These are phyloP conservation scores for Limnodromus scolopaceus DNA, from an alignment of 2,797 vertebrate species.

Conservation along the genomic window DNA sequence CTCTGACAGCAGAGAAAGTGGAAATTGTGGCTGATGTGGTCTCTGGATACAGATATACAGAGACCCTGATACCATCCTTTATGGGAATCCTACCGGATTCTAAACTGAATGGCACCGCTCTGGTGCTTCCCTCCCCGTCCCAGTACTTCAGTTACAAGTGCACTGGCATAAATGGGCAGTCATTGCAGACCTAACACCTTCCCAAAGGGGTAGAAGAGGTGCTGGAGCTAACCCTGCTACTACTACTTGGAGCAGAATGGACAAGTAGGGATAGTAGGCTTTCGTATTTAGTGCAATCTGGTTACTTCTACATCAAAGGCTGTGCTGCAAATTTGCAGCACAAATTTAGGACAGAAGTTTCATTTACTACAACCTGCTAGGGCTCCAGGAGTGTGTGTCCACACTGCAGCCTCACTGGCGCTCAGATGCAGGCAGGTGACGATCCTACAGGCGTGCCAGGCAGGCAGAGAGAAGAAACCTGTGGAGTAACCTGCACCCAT, in stretches of 20 bases:
- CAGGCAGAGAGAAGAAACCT: neutral
- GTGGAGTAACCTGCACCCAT: neutral
- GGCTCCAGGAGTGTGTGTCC: neutral
- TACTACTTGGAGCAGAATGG: neutral
- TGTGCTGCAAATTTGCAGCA: neutral
- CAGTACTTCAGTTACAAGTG: neutral
- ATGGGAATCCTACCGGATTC: neutral
- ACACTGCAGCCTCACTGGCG: neutral
- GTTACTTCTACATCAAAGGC: neutral
- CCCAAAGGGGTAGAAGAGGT: neutral
- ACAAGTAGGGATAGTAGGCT: neutral
- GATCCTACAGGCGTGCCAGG: neutral
- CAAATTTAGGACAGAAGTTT: neutral
- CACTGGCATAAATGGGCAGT: neutral
- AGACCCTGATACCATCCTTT: neutral
- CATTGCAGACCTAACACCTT: neutral
- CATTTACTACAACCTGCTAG: neutral
- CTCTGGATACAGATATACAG: neutral
- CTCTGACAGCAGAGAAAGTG: neutral
- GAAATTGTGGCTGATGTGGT: neutral
- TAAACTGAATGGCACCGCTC: neutral
- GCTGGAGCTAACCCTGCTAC: neutral
- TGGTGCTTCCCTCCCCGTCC: neutral
- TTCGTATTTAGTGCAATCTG: neutral
- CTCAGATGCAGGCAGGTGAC: neutral